Percentiles rank a stretch among this genome's conserved stretches.
These are phyloP conservation scores for Pseudoips prasinana DNA, from an alignment of 2,888 invertebrate genomes.

Conservation along the genomic window DNA sequence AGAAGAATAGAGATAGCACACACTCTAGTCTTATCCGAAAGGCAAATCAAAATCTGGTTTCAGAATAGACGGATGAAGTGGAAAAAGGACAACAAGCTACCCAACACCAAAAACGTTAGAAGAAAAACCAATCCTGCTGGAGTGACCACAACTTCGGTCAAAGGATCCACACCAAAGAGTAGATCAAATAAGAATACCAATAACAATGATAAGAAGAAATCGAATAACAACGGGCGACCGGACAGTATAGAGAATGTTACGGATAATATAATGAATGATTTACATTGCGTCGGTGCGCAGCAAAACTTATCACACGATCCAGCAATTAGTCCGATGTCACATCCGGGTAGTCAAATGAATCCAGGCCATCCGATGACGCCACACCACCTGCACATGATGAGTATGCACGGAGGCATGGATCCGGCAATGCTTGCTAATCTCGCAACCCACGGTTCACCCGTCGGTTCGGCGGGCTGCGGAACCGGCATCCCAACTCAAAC, in stretches of 20 bases:
- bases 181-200: slow-evolving; percentile 83
- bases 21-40: slow-evolving; percentile 94
- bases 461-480: slow-evolving; percentile 74
- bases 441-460: slow-evolving; percentile 79
- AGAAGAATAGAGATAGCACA: slow-evolving; percentile 98
- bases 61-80: slow-evolving; percentile 91
- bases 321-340: slow-evolving; percentile 78
- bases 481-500: slow-evolving; percentile 75
- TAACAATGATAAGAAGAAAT: slow-evolving; percentile 80
- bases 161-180: slow-evolving; percentile 84
- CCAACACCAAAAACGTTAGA: slow-evolving; percentile 89
- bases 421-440: slow-evolving; percentile 75
- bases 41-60: slow-evolving; percentile 95
- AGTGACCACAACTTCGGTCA: slow-evolving; percentile 82
- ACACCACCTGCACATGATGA: slow-evolving; percentile 76
- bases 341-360: slow-evolving; percentile 70
- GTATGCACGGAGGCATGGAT: slow-evolving; percentile 72
- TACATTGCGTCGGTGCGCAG: slow-evolving; percentile 81
- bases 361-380: slow-evolving; percentile 80
- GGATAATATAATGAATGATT: slow-evolving; percentile 82
- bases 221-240: slow-evolving; percentile 79
- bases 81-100: slow-evolving; percentile 92
- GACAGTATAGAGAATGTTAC: slow-evolving; percentile 86
- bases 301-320: slow-evolving; percentile 72
- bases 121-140: slow-evolving; percentile 90